These are phyloP conservation scores for Amyelois transitella DNA, from an alignment of 1,140 invertebrate genomes.

Conservation along the genomic window DNA sequence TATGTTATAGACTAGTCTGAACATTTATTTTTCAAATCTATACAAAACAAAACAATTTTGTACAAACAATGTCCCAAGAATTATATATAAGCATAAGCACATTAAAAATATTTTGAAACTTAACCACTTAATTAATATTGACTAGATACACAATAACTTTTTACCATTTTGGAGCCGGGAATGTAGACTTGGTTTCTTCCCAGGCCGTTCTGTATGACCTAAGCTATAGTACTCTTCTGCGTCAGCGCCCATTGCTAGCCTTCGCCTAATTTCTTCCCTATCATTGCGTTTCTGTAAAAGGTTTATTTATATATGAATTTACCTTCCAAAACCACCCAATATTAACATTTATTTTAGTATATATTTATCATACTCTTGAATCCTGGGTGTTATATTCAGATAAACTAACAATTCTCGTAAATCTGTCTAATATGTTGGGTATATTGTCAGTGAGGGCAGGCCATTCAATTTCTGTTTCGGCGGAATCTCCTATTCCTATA, in stretches of 20 bases:
- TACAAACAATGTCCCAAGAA: too few relatives aligned
- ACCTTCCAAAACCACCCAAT: neutral
- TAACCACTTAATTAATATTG: neutral
- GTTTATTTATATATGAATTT: conserved; percentile 9
- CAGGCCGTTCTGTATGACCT: conserved; percentile 76
- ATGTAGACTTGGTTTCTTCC: conserved; percentile 90
- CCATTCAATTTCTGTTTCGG: conserved; percentile 63
- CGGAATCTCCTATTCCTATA: conserved; percentile 48
- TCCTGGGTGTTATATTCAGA: conserved; percentile 56
- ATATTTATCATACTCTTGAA: conserved; percentile 50
- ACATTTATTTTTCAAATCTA: too few relatives aligned
- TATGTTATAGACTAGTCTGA: too few relatives aligned
- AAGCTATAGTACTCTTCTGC: conserved; percentile 82
- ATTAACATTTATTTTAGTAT: conserved; percentile 6
- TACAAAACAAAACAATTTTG: too few relatives aligned
- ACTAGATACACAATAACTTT: conserved; percentile 12
- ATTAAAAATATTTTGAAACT: neutral
- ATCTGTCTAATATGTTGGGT: conserved; percentile 79
- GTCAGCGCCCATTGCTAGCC: conserved; percentile 90
- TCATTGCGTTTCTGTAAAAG: conserved; percentile 88
- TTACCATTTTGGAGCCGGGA: conserved; percentile 89
- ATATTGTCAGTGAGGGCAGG: conserved; percentile 50
- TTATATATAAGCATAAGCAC: too few relatives aligned
- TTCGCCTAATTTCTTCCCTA: conserved; percentile 91
- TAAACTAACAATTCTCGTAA: conserved; percentile 78